Evolutionary conservation across 2,797 vertebrate genomes (phyloP).

Genomic region (Acipenser oxyrinchus): DNA sequence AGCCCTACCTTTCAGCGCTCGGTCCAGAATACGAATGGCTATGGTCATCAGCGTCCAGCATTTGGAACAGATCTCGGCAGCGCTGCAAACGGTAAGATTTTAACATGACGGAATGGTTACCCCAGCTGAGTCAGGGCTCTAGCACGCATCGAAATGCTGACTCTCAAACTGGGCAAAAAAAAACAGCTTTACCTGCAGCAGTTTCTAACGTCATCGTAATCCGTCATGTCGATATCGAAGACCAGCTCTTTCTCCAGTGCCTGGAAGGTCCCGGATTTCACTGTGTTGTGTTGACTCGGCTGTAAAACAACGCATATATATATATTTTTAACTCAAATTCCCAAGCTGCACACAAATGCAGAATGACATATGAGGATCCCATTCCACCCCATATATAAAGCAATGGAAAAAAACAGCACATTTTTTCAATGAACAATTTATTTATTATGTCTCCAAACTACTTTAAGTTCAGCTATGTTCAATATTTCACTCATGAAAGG

Average conservation of each 20-base stretch:
- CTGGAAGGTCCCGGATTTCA: constrained; percentile 88
- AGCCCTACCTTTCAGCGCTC: constrained; percentile 71
- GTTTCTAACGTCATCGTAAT: constrained; percentile 87
- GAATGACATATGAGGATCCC: too few relatives aligned
- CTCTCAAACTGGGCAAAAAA: background rate
- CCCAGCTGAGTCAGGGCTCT: background rate
- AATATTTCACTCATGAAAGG: too few relatives aligned
- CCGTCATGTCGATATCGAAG: constrained; percentile 96
- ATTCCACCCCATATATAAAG: too few relatives aligned
- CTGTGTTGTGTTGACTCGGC: constrained; percentile 87
- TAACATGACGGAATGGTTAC: background rate
- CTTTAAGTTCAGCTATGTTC: too few relatives aligned
- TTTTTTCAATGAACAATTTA: too few relatives aligned
- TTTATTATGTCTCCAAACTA: too few relatives aligned
- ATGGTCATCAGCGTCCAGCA: constrained; percentile 96
- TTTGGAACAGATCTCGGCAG: constrained; percentile 86
- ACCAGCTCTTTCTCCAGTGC: constrained; percentile 92
- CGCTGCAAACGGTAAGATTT: constrained; percentile 50
- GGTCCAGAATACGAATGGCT: constrained; percentile 77
- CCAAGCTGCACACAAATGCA: too few relatives aligned
- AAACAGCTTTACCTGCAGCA: constrained; percentile 76
- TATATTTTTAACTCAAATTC: too few relatives aligned
- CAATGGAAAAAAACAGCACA: too few relatives aligned
- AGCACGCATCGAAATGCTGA: background rate
- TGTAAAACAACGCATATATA: constrained; percentile 36